Conservation (phyloP, 2,113 vertebrate species). For the Lamprologus tigripictilis region DNA sequence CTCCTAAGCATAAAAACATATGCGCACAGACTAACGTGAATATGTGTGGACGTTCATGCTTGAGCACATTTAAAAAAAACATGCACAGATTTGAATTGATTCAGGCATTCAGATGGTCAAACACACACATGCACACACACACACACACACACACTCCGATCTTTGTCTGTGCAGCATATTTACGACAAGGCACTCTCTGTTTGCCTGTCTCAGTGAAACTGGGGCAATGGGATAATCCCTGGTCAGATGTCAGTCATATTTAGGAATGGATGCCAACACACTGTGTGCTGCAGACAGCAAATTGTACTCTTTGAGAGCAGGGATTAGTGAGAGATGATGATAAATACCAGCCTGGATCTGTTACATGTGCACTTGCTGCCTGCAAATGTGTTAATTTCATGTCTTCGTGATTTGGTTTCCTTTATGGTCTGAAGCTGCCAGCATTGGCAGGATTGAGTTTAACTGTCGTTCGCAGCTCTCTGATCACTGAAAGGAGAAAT, state of each 20-base stretch:
- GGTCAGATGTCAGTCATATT: conserved; percentile 43
- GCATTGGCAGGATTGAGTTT: background rate
- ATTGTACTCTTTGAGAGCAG: background rate
- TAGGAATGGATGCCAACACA: conserved; percentile 9
- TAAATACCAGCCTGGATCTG: conserved; percentile 14
- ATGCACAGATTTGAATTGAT: background rate
- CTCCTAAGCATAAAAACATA: background rate
- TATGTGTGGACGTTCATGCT: background rate
- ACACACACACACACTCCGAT: background rate
- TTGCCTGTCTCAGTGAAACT: conserved; percentile 22
- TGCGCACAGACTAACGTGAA: background rate
- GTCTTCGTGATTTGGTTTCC: background rate
- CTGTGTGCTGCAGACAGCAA: conserved; percentile 2
- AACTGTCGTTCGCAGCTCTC: background rate
- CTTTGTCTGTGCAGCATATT: conserved; percentile 2
- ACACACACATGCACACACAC: background rate
- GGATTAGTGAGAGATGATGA: conserved; percentile 18
- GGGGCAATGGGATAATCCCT: conserved; percentile 44
- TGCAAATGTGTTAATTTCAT: background rate
- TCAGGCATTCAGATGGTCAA: background rate
- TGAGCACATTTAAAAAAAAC: background rate
- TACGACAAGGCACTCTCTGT: background rate
- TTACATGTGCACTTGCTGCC: background rate
- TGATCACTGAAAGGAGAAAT: background rate
- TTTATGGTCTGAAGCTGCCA: background rate